Evolutionary conservation across 1,140 invertebrate species (phyloP), one percentile per base, ranked within the genome.

Genomic region (Cataglyphis hispanica): DNA sequence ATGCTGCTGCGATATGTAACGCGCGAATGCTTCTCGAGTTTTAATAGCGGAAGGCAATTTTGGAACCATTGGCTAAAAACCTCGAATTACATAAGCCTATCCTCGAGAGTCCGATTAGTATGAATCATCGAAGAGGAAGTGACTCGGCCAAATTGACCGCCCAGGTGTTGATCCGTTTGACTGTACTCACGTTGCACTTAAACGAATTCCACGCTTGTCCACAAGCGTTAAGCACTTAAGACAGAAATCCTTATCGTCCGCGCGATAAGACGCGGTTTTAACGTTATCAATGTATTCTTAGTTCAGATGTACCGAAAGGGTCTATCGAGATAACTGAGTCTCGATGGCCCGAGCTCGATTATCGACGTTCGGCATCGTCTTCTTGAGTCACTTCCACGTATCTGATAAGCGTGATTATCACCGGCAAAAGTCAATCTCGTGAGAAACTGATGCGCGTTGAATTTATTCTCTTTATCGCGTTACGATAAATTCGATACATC

Each of bases 61-160:
- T 61, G 22, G 22, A 70, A 31, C 0, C 8, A 1, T 27, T 58
- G n/a, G 5, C 22, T 46, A 37, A 19, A 74, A 43, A 19, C 1
- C 22, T 56, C 31, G 10, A 50, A 37, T 76, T 31, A 69, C 40
- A 50, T 8, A 50, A 60, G 34, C 31, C 27, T 3, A 31, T 37
- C 25, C 19, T 78, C 19, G 5, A 61, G 6, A 75, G 31, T 69
- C 50, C 13, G 61, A 46, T 31, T 61, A 76, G 11, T 5, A 46
- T 90, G 89, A 90, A 86, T 90, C 86, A 90, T 11, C 76, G 19
- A 53, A 67, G 46, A 50, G 69, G 67, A 84, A 84, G 37, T 53
- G 58, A 87, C 61, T 81, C 8, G 69, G 10, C 19, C 58, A 40
- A 34, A 85, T 81, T 56, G 60, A 76, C 56, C 72, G 27, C 19